A percentile compares a stretch with the other conserved stretches of the same genome.
phyloP scores from a whole-genome alignment of 2,113 vertebrate species.

The Physeter macrocephalus region DNA sequence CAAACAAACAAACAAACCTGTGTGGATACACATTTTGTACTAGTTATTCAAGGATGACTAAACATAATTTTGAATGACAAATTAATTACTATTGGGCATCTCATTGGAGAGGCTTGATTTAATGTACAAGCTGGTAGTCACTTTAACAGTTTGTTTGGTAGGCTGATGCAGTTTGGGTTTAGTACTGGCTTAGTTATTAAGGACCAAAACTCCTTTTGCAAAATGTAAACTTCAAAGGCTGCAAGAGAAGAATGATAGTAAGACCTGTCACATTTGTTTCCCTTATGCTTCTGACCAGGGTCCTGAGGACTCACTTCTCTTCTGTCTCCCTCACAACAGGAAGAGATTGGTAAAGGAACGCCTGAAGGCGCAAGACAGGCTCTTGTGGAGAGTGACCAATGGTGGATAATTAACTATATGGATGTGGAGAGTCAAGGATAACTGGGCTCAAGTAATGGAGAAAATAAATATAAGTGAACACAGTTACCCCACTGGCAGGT shows the following conservation, averaged over 20 bases:
- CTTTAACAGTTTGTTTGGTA: not conserved
- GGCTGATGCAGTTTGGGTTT: not conserved
- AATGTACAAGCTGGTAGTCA: not conserved
- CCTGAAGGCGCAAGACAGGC: not conserved
- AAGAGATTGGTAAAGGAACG: not conserved
- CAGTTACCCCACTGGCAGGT: not conserved
- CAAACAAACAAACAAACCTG: not conserved
- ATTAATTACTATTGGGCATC: constrained; percentile 17
- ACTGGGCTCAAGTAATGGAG: not conserved
- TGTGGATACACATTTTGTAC: not conserved
- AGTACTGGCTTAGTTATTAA: not conserved
- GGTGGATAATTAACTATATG: not conserved
- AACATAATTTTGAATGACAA: constrained; percentile 48
- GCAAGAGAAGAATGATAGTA: not conserved
- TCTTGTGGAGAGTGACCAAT: not conserved
- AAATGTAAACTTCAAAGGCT: not conserved
- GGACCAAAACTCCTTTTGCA: not conserved
- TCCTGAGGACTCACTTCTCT: not conserved
- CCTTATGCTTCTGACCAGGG: not conserved
- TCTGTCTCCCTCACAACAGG: not conserved
- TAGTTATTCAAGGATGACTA: not conserved
- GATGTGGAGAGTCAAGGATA: not conserved
- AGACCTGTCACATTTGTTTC: not conserved
- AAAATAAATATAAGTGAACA: not conserved
- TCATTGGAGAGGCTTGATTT: not conserved